These are phyloP conservation scores for Montipora foliosa DNA, from an alignment of 64 coral and sea anemone genomes.

Conservation along the genomic window DNA sequence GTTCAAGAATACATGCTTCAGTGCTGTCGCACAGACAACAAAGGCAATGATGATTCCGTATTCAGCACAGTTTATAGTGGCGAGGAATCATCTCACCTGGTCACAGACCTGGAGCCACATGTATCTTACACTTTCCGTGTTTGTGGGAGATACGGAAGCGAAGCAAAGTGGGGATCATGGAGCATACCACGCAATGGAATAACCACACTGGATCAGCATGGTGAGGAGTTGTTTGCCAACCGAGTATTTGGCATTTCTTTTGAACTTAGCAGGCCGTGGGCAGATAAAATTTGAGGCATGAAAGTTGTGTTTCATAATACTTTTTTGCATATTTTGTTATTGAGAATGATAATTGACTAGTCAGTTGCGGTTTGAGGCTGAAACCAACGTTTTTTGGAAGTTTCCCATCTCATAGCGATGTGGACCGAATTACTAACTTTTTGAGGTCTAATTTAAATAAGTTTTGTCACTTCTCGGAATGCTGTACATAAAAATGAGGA, in stretches of 20 bases:
- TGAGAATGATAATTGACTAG: no score
- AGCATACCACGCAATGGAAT: conserved; percentile 94
- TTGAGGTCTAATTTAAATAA: no score
- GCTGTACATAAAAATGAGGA: no score
- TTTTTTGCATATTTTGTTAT: no score
- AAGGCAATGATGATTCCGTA: conserved; percentile 76
- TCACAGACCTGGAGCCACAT: conserved; percentile 94
- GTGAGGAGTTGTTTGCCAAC: conserved; percentile 39
- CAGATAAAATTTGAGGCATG: no score
- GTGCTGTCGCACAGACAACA: conserved; percentile 88
- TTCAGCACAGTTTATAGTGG: conserved; percentile 91
- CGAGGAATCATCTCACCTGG: conserved; percentile 86
- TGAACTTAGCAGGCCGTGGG: no score
- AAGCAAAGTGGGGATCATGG: conserved; percentile 94
- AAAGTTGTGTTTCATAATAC: no score
- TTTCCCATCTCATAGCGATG: no score
- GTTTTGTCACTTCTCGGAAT: no score
- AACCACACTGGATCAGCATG: conserved; percentile 93
- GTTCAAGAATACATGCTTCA: conserved; percentile 96
- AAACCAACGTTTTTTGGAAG: no score
- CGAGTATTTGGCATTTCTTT: neutral
- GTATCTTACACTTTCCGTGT: conserved; percentile 97
- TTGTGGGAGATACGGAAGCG: conserved; percentile 92
- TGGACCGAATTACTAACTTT: no score
- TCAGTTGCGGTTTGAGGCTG: no score